phyloP scores from a whole-genome alignment of 2,797 vertebrate species.

The Arctocebus calabarensis region DNA sequence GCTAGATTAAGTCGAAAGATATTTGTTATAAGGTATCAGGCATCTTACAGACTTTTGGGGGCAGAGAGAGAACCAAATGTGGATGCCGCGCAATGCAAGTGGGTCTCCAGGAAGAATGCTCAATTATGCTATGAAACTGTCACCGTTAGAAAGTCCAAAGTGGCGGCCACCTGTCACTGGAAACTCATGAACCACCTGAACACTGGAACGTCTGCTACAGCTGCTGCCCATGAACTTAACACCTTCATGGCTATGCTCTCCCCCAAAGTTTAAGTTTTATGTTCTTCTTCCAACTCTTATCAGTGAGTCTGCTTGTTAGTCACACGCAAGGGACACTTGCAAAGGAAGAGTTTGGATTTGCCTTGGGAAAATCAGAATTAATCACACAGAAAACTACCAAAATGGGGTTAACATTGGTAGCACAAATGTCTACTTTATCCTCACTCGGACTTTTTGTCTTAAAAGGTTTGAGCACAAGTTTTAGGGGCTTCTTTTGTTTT shows the following conservation, averaged over 20 bases:
- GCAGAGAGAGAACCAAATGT: not conserved
- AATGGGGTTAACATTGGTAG: not conserved
- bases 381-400: not conserved
- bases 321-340: not conserved
- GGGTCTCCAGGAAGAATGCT: not conserved
- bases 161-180: not conserved
- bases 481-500: not conserved
- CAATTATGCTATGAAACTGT: not conserved
- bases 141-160: not conserved
- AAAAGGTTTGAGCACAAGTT: not conserved
- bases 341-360: not conserved
- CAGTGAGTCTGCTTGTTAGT: not conserved
- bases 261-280: not conserved
- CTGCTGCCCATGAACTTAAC: not conserved
- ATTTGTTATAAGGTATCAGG: not conserved
- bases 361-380: not conserved
- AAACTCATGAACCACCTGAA: not conserved
- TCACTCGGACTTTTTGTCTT: not conserved
- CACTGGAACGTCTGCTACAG: not conserved
- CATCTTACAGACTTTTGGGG: not conserved
- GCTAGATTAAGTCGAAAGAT: slow-evolving; percentile 16
- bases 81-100: not conserved
- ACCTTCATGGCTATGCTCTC: not conserved
- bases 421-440: not conserved
- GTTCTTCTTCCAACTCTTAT: not conserved